These are phyloP conservation scores for Myotis findleyi DNA, from an alignment of 2,797 vertebrate genomes.

Conservation along the genomic window DNA sequence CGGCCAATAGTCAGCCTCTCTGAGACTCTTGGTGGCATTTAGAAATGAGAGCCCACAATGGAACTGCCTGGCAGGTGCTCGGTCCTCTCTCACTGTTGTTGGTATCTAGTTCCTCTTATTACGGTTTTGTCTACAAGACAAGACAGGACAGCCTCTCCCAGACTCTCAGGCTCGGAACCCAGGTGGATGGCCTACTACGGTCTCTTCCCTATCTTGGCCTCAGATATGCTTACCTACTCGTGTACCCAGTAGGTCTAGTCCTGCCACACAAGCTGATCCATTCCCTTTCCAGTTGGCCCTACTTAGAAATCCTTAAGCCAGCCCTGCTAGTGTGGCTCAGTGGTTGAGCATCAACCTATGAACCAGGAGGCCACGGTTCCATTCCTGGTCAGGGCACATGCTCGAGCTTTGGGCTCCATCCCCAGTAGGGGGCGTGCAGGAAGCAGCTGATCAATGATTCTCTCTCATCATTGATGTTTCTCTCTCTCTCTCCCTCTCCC, in stretches of 20 bases:
- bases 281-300: neutral
- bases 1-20: neutral
- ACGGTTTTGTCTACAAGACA: neutral
- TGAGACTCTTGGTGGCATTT: neutral
- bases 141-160: neutral
- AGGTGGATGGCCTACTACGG: neutral
- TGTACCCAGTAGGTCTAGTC: no score
- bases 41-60: neutral
- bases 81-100: neutral
- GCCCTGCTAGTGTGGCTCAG: neutral
- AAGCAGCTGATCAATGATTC: no score
- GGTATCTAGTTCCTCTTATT: neutral
- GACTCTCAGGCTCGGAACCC: neutral
- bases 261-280: neutral
- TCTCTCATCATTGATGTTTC: no score
- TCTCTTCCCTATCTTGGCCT: neutral
- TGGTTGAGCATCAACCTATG: no score
- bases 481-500: no score
- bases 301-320: neutral
- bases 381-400: no score
- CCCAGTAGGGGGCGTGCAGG: no score
- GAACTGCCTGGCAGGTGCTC: neutral
- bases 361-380: no score
- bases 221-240: neutral
- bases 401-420: accelerated